Conservation (phyloP, 2,797 vertebrate species). For the Heteromormyrus szaboi region DNA sequence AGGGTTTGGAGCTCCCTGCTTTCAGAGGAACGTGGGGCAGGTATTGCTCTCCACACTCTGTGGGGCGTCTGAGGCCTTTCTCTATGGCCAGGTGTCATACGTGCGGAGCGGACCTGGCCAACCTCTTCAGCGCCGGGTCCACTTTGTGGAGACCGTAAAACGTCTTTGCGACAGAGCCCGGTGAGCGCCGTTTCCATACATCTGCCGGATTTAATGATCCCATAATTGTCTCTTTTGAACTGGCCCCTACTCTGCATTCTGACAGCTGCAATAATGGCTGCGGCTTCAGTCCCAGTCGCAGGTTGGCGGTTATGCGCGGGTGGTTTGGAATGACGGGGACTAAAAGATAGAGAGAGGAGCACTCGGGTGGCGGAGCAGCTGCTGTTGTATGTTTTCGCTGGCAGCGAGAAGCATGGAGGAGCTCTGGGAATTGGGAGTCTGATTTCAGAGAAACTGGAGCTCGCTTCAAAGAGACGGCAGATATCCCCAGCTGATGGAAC, state of each 20-base stretch:
- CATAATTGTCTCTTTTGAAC: not conserved
- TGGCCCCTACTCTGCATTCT: not conserved
- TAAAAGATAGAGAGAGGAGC: slow-evolving; percentile 48
- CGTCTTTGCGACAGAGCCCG: too few species aligned
- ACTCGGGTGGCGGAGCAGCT: slow-evolving; percentile 50
- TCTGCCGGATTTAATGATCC: not conserved
- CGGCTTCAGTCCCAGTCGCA: not conserved
- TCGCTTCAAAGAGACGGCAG: slow-evolving; percentile 66
- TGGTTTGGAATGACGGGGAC: not conserved
- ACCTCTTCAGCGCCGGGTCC: not conserved
- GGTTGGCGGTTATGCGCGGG: not conserved
- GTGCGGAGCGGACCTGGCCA: not conserved
- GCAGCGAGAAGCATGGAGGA: slow-evolving; percentile 55
- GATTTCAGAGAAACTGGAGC: slow-evolving; percentile 71
- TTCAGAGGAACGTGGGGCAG: not conserved
- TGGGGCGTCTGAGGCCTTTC: not conserved
- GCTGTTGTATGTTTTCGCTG: slow-evolving; percentile 60
- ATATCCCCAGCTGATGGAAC: slow-evolving; percentile 64
- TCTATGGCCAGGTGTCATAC: not conserved
- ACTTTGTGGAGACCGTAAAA: not conserved
- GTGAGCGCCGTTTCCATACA: not conserved
- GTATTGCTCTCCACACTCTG: not conserved
- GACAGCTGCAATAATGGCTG: not conserved
- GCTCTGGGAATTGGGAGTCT: slow-evolving; percentile 65
- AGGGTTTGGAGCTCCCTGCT: not conserved